Conservation (phyloP, 2,888 invertebrate genomes). For the Philaethria dido region DNA sequence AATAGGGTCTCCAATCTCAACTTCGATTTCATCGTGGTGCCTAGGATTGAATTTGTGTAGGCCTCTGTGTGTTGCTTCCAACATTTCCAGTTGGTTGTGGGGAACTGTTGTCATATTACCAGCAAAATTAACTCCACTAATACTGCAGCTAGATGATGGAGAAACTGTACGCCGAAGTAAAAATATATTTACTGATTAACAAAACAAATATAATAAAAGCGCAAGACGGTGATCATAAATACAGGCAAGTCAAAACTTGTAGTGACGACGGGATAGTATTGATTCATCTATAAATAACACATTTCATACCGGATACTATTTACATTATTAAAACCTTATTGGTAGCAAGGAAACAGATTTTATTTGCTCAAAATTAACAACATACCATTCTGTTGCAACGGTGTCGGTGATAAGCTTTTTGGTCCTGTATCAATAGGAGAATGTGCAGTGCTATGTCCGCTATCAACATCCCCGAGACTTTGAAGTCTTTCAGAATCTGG, state of each 20-base stretch:
- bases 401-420: slow-evolving; percentile 92
- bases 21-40: slow-evolving; percentile 97
- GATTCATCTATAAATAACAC: slow-evolving; percentile 23
- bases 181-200: not conserved
- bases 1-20: slow-evolving; percentile 98
- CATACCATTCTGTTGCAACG: slow-evolving; percentile 80
- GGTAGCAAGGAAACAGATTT: no score
- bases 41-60: slow-evolving; percentile 97
- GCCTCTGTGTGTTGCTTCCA: slow-evolving; percentile 97
- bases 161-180: slow-evolving; percentile 67
- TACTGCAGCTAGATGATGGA: slow-evolving; percentile 84
- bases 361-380: not conserved
- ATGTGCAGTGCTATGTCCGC: slow-evolving; percentile 96
- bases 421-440: slow-evolving; percentile 93
- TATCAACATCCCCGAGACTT: slow-evolving; percentile 90
- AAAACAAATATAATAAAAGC: not conserved
- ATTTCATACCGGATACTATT: not conserved
- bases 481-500: slow-evolving; percentile 93
- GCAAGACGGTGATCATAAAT: no score
- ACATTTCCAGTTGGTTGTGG: slow-evolving; percentile 91
- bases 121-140: slow-evolving; percentile 82
- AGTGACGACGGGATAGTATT: slow-evolving; percentile 13
- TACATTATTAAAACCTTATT: no score
- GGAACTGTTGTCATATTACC: slow-evolving; percentile 88
- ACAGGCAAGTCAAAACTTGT: not conserved